Percentiles rank a stretch among this genome's conserved stretches.
These are phyloP conservation scores for Elmis aenea DNA, from an alignment of 2,888 invertebrate genomes.

Conservation along the genomic window DNA sequence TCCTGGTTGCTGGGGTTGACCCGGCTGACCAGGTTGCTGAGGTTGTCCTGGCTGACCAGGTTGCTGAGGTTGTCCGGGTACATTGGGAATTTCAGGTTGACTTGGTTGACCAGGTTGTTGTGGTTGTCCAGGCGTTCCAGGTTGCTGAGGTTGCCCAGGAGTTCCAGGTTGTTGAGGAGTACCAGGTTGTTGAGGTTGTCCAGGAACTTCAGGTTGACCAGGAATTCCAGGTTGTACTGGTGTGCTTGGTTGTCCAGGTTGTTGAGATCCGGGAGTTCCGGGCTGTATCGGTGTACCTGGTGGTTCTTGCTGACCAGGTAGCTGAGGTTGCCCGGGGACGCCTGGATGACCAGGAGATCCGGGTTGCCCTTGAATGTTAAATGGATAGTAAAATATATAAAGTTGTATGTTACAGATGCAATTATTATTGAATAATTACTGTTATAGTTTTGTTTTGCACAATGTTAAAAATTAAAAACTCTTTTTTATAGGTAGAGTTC, in stretches of 20 bases:
- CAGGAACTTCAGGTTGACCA: too few species aligned
- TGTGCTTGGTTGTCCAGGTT: conserved; percentile 14
- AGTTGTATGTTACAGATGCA: too few species aligned
- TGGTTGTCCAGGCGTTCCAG: conserved; percentile 52
- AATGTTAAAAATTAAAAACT: too few species aligned
- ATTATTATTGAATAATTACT: too few species aligned
- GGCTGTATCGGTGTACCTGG: too few species aligned
- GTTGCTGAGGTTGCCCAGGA: conserved; percentile 12
- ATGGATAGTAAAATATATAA: too few species aligned
- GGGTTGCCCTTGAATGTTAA: conserved; percentile 6
- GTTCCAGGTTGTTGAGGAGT: conserved; percentile 11
- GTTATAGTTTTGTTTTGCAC: too few species aligned
- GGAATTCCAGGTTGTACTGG: conserved; percentile 14
- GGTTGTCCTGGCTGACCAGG: conserved; percentile 16
- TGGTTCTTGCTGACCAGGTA: conserved; percentile 22
- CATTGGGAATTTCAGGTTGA: conserved; percentile 1
- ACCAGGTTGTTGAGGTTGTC: conserved; percentile 10
- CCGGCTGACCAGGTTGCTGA: conserved; percentile 11
- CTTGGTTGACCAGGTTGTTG: conserved; percentile 44
- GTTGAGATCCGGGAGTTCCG: conserved; percentile 15
- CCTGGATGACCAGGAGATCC: conserved; percentile 5
- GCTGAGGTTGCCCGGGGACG: conserved; percentile 7
- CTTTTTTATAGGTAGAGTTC: too few species aligned
- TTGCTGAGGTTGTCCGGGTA: conserved; percentile 5
- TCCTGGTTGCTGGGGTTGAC: conserved; percentile 9